Conservation (phyloP, 1,140 invertebrate species). For the Drosophila oshimai region DNA sequence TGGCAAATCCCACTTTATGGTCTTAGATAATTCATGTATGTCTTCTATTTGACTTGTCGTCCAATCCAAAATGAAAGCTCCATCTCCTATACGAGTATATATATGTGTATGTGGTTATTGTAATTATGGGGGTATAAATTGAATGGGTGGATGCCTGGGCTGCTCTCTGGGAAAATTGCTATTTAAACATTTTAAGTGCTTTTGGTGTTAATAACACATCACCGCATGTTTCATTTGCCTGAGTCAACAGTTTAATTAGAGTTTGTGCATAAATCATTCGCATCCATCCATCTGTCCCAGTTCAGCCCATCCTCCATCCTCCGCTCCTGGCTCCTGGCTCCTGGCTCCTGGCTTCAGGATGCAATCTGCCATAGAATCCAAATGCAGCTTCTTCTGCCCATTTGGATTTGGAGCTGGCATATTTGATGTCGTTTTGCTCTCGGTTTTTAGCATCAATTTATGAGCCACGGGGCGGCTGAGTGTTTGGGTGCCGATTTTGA, state of each 20-base stretch:
- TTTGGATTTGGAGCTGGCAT: constrained; percentile 42
- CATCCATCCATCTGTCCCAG: constrained; percentile 28
- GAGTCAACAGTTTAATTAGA: constrained; percentile 74
- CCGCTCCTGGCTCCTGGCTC: too few species aligned
- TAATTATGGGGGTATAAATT: constrained; percentile 56
- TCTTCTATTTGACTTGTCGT: constrained; percentile 52
- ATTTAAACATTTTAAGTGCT: constrained; percentile 75
- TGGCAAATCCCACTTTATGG: constrained; percentile 1
- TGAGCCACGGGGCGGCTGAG: constrained; percentile 10
- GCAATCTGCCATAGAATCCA: constrained; percentile 18
- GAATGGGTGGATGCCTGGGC: background rate
- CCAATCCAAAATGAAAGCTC: background rate
- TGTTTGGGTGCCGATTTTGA: constrained; percentile 12
- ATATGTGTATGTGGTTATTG: constrained; percentile 25
- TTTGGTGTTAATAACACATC: constrained; percentile 72
- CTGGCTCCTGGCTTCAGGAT: too few species aligned
- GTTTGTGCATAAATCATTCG: constrained; percentile 70
- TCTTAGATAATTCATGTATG: constrained; percentile 26
- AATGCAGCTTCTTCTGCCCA: constrained; percentile 23
- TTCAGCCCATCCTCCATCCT: background rate
- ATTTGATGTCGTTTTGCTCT: constrained; percentile 37
- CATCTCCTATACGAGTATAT: background rate
- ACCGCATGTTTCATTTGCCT: constrained; percentile 71
- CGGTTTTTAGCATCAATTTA: constrained; percentile 33
- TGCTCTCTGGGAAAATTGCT: constrained; percentile 46